These are phyloP conservation scores for Maccullochella peelii DNA, from an alignment of 2,113 vertebrate genomes.

Conservation along the genomic window DNA sequence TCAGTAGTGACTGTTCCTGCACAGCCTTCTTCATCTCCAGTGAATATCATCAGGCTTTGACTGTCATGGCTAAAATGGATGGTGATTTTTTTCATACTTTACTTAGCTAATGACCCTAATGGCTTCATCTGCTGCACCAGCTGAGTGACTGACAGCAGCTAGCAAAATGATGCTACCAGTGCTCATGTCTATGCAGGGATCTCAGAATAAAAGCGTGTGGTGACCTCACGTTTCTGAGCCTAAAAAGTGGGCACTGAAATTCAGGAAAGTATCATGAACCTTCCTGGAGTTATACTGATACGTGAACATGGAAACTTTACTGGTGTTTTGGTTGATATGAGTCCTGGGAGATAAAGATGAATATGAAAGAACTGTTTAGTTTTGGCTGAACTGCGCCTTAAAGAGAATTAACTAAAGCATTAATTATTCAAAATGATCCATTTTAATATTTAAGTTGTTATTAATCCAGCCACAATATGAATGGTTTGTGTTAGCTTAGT, in stretches of 20 bases:
- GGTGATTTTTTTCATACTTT: slow-evolving; percentile 9
- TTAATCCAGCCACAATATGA: background rate
- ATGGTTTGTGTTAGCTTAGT: background rate
- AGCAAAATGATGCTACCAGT: background rate
- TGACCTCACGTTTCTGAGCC: background rate
- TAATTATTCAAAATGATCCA: background rate
- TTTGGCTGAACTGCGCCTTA: background rate
- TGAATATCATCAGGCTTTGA: slow-evolving; percentile 8
- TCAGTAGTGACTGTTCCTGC: background rate
- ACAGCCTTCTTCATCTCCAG: slow-evolving; percentile 7
- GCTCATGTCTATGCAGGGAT: background rate
- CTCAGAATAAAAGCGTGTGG: background rate
- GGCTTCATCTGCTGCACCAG: slow-evolving; percentile 28
- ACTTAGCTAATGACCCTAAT: slow-evolving; percentile 34
- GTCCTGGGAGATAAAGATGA: background rate
- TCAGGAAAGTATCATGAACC: no score
- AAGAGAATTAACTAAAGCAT: background rate
- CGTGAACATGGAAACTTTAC: background rate
- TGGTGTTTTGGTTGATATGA: background rate
- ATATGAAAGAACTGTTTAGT: background rate
- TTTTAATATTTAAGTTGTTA: background rate
- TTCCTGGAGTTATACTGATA: background rate
- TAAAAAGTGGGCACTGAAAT: background rate
- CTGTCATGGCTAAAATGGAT: slow-evolving; percentile 1
- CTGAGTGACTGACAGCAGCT: slow-evolving; percentile 21